phyloP scores from a whole-genome alignment of 2,888 invertebrate genomes.

The Agrilus biguttatus region DNA sequence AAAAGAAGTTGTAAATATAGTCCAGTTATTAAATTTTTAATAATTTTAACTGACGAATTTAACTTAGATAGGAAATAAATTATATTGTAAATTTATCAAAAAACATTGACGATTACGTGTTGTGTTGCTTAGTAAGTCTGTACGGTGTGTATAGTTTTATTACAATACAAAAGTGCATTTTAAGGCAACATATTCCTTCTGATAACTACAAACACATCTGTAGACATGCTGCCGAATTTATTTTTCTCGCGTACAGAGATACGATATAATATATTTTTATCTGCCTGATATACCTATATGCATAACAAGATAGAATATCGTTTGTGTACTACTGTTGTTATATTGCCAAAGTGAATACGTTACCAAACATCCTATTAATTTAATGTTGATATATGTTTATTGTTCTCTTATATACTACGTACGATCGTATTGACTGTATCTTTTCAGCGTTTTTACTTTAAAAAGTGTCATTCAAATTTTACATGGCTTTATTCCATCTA shows the following conservation, averaged over 20 bases:
- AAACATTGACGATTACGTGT: conserved; percentile 30
- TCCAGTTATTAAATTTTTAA: conserved; percentile 35
- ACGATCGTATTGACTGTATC: not conserved
- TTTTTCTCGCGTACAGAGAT: too few relatives aligned
- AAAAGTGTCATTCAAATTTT: conserved; percentile 1
- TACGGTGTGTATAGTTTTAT: too few relatives aligned
- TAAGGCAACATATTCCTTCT: conserved; percentile 8
- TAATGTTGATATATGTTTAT: conserved; percentile 29
- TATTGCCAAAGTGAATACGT: conserved; percentile 12
- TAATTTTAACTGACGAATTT: conserved; percentile 35
- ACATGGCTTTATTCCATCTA: conserved; percentile 6
- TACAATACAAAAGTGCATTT: not conserved
- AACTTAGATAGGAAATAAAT: conserved; percentile 30
- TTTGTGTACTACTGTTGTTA: conserved; percentile 28
- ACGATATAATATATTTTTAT: too few relatives aligned
- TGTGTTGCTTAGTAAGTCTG: conserved; percentile 27
- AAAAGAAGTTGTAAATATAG: conserved; percentile 32
- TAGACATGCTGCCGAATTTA: too few relatives aligned
- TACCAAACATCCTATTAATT: conserved; percentile 23
- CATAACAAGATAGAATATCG: conserved; percentile 23
- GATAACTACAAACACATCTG: conserved; percentile 5
- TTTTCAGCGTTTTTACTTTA: too few relatives aligned
- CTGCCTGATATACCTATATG: conserved; percentile 6
- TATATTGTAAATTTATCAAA: conserved; percentile 11
- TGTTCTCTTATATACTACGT: conserved; percentile 10